Conservation (phyloP, 1,140 invertebrate species). For the Hesperophylax magnus region DNA sequence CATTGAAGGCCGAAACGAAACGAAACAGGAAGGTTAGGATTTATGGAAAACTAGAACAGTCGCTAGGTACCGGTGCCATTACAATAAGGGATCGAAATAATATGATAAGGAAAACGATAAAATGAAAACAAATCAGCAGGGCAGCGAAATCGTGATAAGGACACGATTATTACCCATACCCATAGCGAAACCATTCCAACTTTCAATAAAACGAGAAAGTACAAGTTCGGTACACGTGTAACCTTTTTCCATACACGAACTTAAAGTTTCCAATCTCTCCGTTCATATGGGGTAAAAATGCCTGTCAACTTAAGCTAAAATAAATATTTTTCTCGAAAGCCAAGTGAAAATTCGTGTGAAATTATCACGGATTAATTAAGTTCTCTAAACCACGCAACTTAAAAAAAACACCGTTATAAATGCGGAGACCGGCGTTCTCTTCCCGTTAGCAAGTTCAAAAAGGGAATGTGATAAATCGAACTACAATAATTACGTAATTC, state of each 20-base stretch:
- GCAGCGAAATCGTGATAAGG: slow-evolving; percentile 17
- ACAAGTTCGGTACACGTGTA: not conserved
- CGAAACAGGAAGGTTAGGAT: not conserved
- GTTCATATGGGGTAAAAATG: not conserved
- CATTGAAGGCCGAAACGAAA: no score
- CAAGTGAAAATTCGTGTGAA: not conserved
- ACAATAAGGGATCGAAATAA: not conserved
- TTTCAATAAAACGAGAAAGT: not conserved
- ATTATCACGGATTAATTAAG: not conserved
- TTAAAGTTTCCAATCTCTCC: not conserved
- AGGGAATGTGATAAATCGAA: no score
- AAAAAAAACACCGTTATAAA: no score
- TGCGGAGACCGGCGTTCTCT: not conserved
- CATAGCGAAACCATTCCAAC: not conserved
- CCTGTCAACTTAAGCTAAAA: not conserved
- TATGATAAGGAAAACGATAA: slow-evolving; percentile 15
- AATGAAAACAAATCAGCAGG: slow-evolving; percentile 15
- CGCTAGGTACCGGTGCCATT: not conserved
- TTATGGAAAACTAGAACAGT: not conserved
- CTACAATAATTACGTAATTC: no score
- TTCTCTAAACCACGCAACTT: not conserved
- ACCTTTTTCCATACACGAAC: not conserved
- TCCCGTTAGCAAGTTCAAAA: not conserved
- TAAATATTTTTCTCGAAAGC: not conserved
- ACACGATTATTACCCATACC: not conserved